phyloP scores from a whole-genome alignment of 2,797 vertebrate genomes.

The Staurois parvus region DNA sequence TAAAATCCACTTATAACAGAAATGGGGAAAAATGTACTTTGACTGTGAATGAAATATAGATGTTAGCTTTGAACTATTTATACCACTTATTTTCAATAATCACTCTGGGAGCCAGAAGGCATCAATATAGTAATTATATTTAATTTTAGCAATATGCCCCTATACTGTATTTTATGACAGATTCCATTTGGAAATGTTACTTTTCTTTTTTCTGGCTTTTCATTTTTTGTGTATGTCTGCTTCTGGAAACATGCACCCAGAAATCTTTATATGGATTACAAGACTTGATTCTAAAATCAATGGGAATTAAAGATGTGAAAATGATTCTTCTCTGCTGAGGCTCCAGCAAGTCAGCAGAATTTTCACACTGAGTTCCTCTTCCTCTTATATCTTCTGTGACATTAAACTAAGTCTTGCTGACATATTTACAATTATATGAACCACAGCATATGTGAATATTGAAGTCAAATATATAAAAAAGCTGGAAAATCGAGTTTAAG shows the following conservation, averaged over 20 bases:
- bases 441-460: not conserved
- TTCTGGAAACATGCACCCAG: not conserved
- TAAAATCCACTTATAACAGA: not conserved
- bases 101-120: not conserved
- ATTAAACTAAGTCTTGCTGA: not conserved
- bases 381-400: not conserved
- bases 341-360: not conserved
- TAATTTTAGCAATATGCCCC: not conserved
- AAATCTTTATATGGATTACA: slow-evolving; percentile 43
- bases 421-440: slow-evolving; percentile 2
- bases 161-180: not conserved
- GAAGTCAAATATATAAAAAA: not conserved
- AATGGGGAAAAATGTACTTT: not conserved
- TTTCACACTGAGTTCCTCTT: slow-evolving; percentile 8
- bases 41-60: not conserved
- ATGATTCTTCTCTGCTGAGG: not conserved
- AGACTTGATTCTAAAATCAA: slow-evolving; percentile 42
- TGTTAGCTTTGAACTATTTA: not conserved
- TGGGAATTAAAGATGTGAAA: slow-evolving; percentile 34
- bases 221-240: not conserved
- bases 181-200: not conserved
- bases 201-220: not conserved
- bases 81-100: not conserved
- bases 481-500: not conserved
- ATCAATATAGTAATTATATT: not conserved